A percentile compares a stretch with the other conserved stretches of the same genome.
Conservation (phyloP, 2,888 invertebrate species). For the Tryphoninae sp. region DNA sequence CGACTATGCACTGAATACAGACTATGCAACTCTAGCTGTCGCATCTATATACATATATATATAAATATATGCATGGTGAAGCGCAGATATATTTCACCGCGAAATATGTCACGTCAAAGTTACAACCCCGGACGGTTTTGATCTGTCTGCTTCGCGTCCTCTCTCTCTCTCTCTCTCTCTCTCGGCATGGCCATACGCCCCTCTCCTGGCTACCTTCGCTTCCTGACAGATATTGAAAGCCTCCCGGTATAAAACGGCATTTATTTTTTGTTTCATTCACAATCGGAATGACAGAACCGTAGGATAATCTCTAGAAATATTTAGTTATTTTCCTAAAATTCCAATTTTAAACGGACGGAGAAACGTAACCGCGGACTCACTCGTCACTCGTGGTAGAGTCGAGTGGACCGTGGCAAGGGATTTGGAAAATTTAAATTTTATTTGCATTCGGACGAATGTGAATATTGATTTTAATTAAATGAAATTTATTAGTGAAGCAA, state of each 20-base stretch:
- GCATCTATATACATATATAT: slow-evolving; percentile 3
- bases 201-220: slow-evolving; percentile 19
- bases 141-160: slow-evolving; percentile 34
- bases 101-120: slow-evolving; percentile 61
- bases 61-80: not conserved
- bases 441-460: not conserved
- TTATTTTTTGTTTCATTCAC: slow-evolving; percentile 17
- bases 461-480: not conserved
- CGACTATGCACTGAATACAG: slow-evolving; percentile 33
- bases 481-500: not conserved
- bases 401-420: not conserved
- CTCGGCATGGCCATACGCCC: not conserved
- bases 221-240: slow-evolving; percentile 46
- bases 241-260: not conserved
- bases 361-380: not conserved
- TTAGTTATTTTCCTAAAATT: not conserved
- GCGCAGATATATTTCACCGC: slow-evolving; percentile 56
- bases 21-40: slow-evolving; percentile 28
- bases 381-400: not conserved
- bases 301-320: slow-evolving; percentile 19
- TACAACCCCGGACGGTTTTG: slow-evolving; percentile 52
- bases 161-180: slow-evolving; percentile 7
- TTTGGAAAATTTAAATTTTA: slow-evolving; percentile 9
- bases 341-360: not conserved
- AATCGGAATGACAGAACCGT: not conserved